Evolutionary conservation across 2,888 invertebrate species (phyloP), one percentile per base, ranked within the genome.

Genomic region (Azorinus chamasolen): DNA sequence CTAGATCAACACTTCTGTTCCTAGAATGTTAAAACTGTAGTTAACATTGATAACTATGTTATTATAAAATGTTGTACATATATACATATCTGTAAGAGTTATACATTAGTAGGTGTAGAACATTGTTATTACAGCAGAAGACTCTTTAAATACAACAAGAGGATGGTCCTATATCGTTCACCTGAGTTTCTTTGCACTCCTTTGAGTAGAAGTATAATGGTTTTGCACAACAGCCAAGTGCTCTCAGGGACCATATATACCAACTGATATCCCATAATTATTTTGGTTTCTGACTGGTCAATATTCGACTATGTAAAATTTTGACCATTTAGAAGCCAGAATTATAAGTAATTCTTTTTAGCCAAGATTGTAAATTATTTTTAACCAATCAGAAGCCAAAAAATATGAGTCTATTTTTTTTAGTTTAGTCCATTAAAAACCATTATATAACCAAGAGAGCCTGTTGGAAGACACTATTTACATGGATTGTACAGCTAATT

Each of bases 41-140:
- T n/a, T n/a, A n/a, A n/a, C n/a, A n/a, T n/a, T 41, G 41, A 41
- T 41, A 41, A 41, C 41, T 41, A 41, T 41, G 41, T 41, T 41
- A 41, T 41, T 41, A 41, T 41, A 41, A 41, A 41, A 41, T 41
- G 41, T 41, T 41, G 41, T 41, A 41, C 41, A 41, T 41, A 41
- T 41, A 41, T 41, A 41, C 41, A 41, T 41, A 41, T 41, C 41
- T 41, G 41, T 41, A 41, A 41, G 41, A 41, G 41, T 41, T 41
- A 41, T 41, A 41, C 41, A n/a, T n/a, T n/a, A n/a, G n/a, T n/a
- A n/a, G n/a, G n/a, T n/a, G n/a, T n/a, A n/a, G n/a, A n/a, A n/a
- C n/a, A n/a, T n/a, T n/a, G n/a, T n/a, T n/a, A n/a, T n/a, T n/a
- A n/a, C n/a, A n/a, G n/a, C n/a, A n/a, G n/a, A n/a, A n/a, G n/a